Evolutionary conservation across 2,113 vertebrate genomes (phyloP).

Genomic region (Nyctereutes procyonoides): DNA sequence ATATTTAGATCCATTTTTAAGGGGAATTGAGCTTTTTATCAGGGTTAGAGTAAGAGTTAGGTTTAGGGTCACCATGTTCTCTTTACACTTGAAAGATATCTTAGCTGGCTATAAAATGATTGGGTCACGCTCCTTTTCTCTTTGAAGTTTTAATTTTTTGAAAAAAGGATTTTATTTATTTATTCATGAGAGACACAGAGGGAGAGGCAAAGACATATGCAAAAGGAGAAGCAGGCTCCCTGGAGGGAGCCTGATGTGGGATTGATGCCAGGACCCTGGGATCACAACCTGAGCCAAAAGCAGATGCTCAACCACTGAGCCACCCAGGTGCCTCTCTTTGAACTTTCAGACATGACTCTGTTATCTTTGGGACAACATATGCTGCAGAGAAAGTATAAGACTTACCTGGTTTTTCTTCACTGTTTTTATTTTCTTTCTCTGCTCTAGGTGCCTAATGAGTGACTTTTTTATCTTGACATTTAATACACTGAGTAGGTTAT

Average conservation of each 20-base stretch:
- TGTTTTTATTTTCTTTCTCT: neutral
- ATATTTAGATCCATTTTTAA: neutral
- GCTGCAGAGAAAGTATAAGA: neutral
- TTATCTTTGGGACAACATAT: neutral
- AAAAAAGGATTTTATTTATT: too few species aligned
- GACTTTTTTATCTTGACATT: neutral
- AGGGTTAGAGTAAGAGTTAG: too few species aligned
- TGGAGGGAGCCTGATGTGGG: too few species aligned
- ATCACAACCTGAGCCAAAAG: too few species aligned
- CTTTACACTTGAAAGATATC: neutral
- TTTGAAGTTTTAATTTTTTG: too few species aligned
- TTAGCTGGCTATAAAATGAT: conserved; percentile 19
- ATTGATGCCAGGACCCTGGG: too few species aligned
- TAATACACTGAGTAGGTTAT: neutral
- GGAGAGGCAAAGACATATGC: too few species aligned
- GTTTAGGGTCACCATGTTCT: too few species aligned
- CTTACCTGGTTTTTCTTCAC: neutral
- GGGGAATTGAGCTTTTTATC: neutral
- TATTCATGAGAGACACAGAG: too few species aligned
- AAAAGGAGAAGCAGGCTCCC: too few species aligned
- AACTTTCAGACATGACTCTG: neutral
- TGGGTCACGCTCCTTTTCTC: neutral
- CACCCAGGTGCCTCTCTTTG: neutral
- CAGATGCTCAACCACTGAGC: too few species aligned
- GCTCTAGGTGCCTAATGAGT: neutral